Evolutionary conservation across 2,113 vertebrate species (phyloP), one percentile per base, ranked within the genome.

Genomic region (Atlantisia rogersi): DNA sequence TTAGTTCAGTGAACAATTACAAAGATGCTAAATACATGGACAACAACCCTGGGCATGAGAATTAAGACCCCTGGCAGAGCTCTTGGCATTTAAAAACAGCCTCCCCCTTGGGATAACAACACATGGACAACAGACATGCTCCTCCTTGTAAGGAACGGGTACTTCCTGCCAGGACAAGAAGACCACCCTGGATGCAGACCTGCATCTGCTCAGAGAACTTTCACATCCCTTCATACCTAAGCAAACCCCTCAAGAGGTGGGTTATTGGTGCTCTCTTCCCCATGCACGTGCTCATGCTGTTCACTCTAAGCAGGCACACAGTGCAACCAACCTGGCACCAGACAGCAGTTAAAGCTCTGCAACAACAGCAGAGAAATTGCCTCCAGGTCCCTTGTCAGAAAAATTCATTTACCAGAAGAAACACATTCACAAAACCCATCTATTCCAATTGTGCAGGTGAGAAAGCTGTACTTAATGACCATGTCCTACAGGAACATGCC

Each of bases 201-300:
- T 65, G 40, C 7, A 60, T 15, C 58, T 67, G n/a, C 52, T 60
- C 2, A 0, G 52, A 70, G 15, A 82, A 32, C 20, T 28, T 53
- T 28, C 81, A 28, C 21, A 20, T 26, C 37, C 42, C 63, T 42
- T 42, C 28, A 26, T 1, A 10, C 14, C 63, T 20, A 64, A 70
- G 26, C 20, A 50, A 84, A n/a, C 4, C 39, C n/a, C 60, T 12
- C 11, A 22, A 39, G 55, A 56, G n/a, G 11, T 1, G 5, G 12
- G 39, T 35, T 35, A 32, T 7, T 1, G 0, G 37, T 21, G 13
- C 50, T 58, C n/a, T 65, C 42, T 70, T 50, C 42, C 28, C 15
- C 2, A 0, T 5, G 10, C 14, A 10, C 19, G 40, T 31, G 22
- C 25, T 39, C 28, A 46, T 0, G 0, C 15, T 32, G 42, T 16